These are phyloP conservation scores for Chaetops frenatus DNA, from an alignment of 2,113 vertebrate species.

Conservation along the genomic window DNA sequence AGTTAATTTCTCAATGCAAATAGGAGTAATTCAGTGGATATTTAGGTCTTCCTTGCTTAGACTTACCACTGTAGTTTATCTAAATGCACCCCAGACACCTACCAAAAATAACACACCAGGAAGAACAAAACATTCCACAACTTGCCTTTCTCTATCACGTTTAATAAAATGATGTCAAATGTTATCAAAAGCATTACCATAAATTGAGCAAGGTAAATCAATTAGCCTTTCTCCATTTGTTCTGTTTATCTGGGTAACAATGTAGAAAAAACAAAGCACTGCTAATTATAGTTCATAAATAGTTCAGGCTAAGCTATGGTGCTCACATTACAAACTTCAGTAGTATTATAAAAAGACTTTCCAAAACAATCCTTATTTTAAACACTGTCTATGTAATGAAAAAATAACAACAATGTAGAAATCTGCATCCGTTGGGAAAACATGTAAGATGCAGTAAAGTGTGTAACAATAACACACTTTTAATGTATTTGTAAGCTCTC, in stretches of 20 bases:
- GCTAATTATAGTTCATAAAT: slow-evolving; percentile 78
- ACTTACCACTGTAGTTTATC: slow-evolving; percentile 24
- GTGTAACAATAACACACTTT: background rate
- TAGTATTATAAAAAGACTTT: slow-evolving; percentile 66
- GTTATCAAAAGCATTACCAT: slow-evolving; percentile 19
- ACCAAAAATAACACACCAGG: slow-evolving; percentile 11
- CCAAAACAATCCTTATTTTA: slow-evolving; percentile 66
- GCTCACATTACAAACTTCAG: slow-evolving; percentile 68
- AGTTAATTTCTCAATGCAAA: slow-evolving; percentile 71
- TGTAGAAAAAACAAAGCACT: background rate
- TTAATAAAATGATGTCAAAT: slow-evolving; percentile 1
- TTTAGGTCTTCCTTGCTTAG: slow-evolving; percentile 49
- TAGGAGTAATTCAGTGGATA: slow-evolving; percentile 57
- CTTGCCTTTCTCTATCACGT: background rate
- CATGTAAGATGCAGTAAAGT: fast-evolving
- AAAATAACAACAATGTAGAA: background rate
- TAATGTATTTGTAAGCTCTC: background rate
- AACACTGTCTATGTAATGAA: slow-evolving; percentile 53
- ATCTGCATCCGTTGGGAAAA: background rate
- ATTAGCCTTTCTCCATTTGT: slow-evolving; percentile 67
- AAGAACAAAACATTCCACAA: slow-evolving; percentile 4
- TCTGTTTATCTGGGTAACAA: slow-evolving; percentile 57
- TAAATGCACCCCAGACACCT: slow-evolving; percentile 28
- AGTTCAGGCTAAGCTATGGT: slow-evolving; percentile 65
- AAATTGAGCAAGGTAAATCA: slow-evolving; percentile 33